These are phyloP conservation scores for Bruchidius siliquastri DNA, from an alignment of 2,888 invertebrate species.

Conservation along the genomic window DNA sequence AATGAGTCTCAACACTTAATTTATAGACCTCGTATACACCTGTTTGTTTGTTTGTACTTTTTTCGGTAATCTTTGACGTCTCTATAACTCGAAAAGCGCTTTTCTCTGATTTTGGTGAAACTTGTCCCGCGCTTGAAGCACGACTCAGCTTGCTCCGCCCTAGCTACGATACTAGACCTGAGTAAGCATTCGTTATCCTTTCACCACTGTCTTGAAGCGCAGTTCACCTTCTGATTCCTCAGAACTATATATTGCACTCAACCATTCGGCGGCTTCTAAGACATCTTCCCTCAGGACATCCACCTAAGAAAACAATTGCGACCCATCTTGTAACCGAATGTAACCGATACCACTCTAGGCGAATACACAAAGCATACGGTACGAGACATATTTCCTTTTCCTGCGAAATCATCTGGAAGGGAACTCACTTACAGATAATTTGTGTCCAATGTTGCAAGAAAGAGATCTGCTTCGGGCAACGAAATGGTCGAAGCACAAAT, in stretches of 20 bases:
- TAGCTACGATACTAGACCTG: too few relatives aligned
- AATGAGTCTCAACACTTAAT: too few relatives aligned
- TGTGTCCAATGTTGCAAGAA: not conserved
- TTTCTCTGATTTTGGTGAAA: too few relatives aligned
- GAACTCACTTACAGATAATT: not conserved
- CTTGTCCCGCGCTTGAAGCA: too few relatives aligned
- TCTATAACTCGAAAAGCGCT: too few relatives aligned
- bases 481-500: not conserved
- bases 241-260: not conserved
- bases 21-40: too few relatives aligned
- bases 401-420: not conserved
- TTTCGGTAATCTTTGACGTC: too few relatives aligned
- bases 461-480: not conserved
- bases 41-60: too few relatives aligned
- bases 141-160: too few relatives aligned
- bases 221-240: not conserved
- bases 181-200: too few relatives aligned
- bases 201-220: too few relatives aligned
- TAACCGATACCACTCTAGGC: not conserved
- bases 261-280: not conserved
- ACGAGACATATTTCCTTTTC: not conserved
- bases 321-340: not conserved
- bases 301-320: not conserved
- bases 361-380: not conserved
- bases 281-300: not conserved